Percentiles rank a stretch among this genome's conserved stretches.
Conservation (phyloP, 2,888 invertebrate species). For the Gerosis bhagava region DNA sequence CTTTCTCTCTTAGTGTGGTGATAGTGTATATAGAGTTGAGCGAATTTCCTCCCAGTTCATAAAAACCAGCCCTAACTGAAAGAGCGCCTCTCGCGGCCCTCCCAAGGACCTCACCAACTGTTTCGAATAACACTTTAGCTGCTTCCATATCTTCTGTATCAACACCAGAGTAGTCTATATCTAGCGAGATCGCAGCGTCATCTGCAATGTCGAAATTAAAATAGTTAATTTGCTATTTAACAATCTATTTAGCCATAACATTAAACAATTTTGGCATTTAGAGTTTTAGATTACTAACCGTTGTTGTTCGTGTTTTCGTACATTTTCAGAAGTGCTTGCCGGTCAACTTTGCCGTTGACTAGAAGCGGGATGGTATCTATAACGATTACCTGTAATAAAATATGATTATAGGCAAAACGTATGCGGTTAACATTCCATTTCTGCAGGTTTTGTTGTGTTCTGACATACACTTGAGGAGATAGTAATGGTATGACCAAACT, state of each 20-base stretch:
- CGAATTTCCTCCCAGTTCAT: constrained; percentile 93
- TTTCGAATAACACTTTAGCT: constrained; percentile 88
- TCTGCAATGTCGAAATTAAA: too few relatives aligned
- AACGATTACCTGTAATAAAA: constrained; percentile 80
- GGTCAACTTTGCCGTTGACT: constrained; percentile 94
- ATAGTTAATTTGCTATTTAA: too few relatives aligned
- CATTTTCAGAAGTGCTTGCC: constrained; percentile 88
- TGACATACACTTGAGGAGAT: too few relatives aligned
- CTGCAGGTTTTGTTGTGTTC: too few relatives aligned
- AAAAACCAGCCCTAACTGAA: constrained; percentile 87
- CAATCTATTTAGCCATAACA: too few relatives aligned
- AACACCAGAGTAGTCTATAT: constrained; percentile 86
- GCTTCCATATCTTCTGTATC: constrained; percentile 79
- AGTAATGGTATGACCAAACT: too few relatives aligned
- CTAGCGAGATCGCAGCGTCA: constrained; percentile 79
- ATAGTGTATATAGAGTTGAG: constrained; percentile 93
- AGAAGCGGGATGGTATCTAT: constrained; percentile 90
- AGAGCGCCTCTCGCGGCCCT: constrained; percentile 83
- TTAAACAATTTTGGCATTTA: too few relatives aligned
- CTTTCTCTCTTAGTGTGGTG: constrained; percentile 88
- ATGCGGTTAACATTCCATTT: too few relatives aligned
- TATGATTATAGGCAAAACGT: too few relatives aligned
- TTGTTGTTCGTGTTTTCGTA: constrained; percentile 89
- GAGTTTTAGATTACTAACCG: constrained; percentile 73
- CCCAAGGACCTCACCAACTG: constrained; percentile 88